phyloP scores from a whole-genome alignment of 2,113 vertebrate species.

The Sterrhoptilus dennistouni region DNA sequence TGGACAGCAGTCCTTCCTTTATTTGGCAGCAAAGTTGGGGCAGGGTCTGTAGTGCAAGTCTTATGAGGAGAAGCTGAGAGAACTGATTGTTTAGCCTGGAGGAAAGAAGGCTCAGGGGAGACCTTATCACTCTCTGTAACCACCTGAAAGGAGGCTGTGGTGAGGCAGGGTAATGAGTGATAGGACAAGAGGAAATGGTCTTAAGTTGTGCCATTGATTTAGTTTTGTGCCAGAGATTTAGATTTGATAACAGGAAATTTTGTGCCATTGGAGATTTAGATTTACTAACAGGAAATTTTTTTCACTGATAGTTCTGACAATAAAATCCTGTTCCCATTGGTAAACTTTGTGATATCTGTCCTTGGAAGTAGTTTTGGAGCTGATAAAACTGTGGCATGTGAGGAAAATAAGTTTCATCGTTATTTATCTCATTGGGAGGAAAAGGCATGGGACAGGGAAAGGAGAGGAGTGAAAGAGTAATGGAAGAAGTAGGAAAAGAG shows the following conservation, averaged over 20 bases:
- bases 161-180: rapidly evolving
- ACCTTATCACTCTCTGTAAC: not conserved
- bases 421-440: not conserved
- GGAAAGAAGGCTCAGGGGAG: not conserved
- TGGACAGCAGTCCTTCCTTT: not conserved
- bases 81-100: not conserved
- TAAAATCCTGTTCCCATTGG: not conserved
- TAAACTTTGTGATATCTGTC: not conserved
- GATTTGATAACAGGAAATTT: not conserved
- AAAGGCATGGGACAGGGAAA: not conserved
- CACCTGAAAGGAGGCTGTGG: not conserved
- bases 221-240: too few relatives aligned
- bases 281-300: not conserved
- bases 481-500: not conserved
- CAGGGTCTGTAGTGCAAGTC: not conserved
- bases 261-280: not conserved
- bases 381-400: not conserved
- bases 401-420: not conserved
- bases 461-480: not conserved
- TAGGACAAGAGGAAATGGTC: not conserved
- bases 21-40: not conserved
- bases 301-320: not conserved
- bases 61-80: not conserved
- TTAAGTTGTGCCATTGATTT: not conserved
- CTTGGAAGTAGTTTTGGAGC: not conserved